Percentiles rank a stretch among this genome's conserved stretches.
These are phyloP conservation scores for Castor canadensis DNA, from an alignment of 2,113 vertebrate species.

Conservation along the genomic window DNA sequence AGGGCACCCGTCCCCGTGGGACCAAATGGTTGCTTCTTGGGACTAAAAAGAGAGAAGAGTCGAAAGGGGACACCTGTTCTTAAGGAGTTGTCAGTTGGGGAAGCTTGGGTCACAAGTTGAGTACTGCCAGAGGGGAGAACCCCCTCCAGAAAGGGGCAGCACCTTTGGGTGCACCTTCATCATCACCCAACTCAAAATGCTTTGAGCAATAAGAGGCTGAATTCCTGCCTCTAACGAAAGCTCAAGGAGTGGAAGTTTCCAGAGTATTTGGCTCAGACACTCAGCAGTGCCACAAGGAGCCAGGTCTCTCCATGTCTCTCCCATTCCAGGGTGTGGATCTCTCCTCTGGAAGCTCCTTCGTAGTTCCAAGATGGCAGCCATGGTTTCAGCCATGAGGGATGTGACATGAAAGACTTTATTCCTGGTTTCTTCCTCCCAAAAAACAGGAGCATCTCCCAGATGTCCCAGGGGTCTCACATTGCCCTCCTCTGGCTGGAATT, in stretches of 20 bases:
- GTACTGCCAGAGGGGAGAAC: background rate
- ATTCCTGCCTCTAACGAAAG: background rate
- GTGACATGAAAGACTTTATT: no score
- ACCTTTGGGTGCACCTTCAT: no score
- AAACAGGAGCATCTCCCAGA: background rate
- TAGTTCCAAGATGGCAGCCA: background rate
- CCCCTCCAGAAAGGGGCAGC: background rate
- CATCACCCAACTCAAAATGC: background rate
- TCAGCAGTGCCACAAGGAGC: background rate
- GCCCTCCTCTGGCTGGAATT: background rate
- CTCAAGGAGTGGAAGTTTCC: background rate
- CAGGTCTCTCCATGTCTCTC: background rate
- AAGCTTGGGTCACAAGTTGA: background rate
- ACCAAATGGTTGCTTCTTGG: background rate
- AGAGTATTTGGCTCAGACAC: background rate
- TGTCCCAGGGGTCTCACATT: fast-evolving
- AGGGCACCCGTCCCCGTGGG: background rate
- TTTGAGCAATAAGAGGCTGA: background rate
- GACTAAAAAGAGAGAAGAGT: background rate
- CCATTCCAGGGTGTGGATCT: background rate
- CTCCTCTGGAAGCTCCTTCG: background rate
- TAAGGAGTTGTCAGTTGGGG: background rate
- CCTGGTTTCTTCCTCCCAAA: no score
- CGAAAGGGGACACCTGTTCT: background rate
- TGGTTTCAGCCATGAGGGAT: background rate